Evolutionary conservation across 2,797 vertebrate species (phyloP).

Genomic region (Rhinichthys osculus): DNA sequence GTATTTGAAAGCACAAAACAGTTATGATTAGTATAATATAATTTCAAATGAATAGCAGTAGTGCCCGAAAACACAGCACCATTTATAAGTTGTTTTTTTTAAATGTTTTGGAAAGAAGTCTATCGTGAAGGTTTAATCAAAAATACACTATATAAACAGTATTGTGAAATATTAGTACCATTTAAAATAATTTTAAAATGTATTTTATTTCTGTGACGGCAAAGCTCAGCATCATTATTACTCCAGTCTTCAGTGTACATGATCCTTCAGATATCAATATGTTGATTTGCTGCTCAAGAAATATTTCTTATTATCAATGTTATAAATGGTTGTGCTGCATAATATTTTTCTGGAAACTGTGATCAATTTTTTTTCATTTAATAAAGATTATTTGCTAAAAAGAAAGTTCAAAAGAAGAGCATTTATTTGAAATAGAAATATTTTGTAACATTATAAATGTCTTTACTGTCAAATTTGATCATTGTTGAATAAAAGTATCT

Average conservation of each 20-base stretch:
- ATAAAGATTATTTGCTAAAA: neutral
- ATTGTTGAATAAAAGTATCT: neutral
- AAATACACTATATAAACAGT: neutral
- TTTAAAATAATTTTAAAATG: neutral
- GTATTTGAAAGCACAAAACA: slow-evolving; percentile 1
- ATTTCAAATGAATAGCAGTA: neutral
- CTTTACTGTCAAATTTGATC: neutral
- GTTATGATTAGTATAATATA: neutral
- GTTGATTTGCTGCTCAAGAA: neutral
- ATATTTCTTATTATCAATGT: neutral
- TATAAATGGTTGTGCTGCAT: neutral
- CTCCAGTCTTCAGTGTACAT: neutral
- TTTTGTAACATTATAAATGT: neutral
- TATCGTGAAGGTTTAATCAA: neutral
- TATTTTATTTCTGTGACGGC: neutral
- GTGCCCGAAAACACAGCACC: neutral
- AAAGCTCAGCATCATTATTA: neutral
- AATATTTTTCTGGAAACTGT: neutral
- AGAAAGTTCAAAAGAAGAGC: neutral
- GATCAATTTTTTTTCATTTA: neutral
- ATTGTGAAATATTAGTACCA: neutral
- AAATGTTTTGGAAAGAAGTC: neutral
- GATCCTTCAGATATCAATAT: neutral
- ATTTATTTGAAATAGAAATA: neutral
- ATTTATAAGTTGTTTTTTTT: neutral